Evolutionary conservation across 2,797 vertebrate genomes (phyloP), one percentile per base, ranked within the genome.

Genomic region (Gymnodraco acuticeps): DNA sequence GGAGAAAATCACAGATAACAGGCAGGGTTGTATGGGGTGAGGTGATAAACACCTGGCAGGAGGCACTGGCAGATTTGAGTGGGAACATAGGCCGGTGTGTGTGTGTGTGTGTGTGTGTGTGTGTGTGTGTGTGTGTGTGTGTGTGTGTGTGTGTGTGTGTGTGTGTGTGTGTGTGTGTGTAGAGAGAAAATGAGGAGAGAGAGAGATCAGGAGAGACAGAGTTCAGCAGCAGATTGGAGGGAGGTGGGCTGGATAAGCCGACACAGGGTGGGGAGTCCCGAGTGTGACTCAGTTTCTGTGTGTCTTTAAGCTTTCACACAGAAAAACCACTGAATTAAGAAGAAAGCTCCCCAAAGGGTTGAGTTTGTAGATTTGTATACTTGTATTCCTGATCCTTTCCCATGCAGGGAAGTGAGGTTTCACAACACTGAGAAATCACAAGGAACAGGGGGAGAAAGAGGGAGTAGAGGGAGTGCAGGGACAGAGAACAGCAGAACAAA

Each of bases 171-270:
- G 48, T 38, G 33, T 38, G 33, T 38, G 43, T 66, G 65, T 20
- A 0, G 48, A 83, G 85, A 81, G 73, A 83, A 89, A 88, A 73
- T 45, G 56, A 68, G 51, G 23, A 27, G 19, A 14, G 47, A 16
- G 4, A 8, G 43, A 10, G 8, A 16, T 15, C 1, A 10, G 20
- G 47, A 50, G 66, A 55, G 73, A 23, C 64, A 78, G 77, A 82
- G 85, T 87, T 91, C 85, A 88, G 52, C 70, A 77, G 71, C 82
- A 81, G 64, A 83, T 56, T 38, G 64, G 50, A 78, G 73, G 60
- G 71, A 74, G 81, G 75, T 55, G 71, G 70, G 61, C 66, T 82
- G 60, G 71, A 80, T 81, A 73, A 78, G 31, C 47, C 41, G 4
- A 62, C 31, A 19, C 54, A 19, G 75, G 62, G 65, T 75, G 80